Evolutionary conservation across 2,113 vertebrate genomes (phyloP).

Genomic region (Ceyx margarethae): DNA sequence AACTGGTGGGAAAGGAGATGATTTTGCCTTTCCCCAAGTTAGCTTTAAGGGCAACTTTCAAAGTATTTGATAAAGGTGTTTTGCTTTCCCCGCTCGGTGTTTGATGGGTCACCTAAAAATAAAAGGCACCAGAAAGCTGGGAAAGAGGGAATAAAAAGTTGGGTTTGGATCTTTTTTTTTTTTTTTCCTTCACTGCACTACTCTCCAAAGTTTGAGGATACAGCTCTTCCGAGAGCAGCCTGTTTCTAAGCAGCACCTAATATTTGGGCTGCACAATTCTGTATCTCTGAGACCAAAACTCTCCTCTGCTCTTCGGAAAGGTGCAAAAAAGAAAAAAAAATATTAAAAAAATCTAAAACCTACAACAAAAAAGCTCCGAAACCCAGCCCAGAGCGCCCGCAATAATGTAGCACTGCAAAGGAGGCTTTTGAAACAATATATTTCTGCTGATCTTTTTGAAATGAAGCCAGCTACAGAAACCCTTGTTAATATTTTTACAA

Average conservation of each 20-base stretch:
- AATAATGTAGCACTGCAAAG: slow-evolving; percentile 21
- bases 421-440: slow-evolving; percentile 47
- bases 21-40: neutral
- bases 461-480: slow-evolving; percentile 58
- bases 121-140: neutral
- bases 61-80: neutral
- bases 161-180: neutral
- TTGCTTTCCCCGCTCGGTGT: neutral
- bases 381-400: neutral
- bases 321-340: neutral
- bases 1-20: neutral
- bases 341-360: neutral
- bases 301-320: neutral
- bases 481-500: slow-evolving; percentile 67
- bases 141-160: neutral
- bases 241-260: neutral
- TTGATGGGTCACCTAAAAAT: neutral
- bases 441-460: slow-evolving; percentile 62
- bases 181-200: neutral
- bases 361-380: neutral
- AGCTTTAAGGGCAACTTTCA: slow-evolving; percentile 10
- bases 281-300: neutral
- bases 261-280: neutral
- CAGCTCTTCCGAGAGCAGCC: neutral
- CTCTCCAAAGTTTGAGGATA: slow-evolving; percentile 25